Conservation (phyloP, 2,797 vertebrate genomes). For the Sebastes trivittatus region DNA sequence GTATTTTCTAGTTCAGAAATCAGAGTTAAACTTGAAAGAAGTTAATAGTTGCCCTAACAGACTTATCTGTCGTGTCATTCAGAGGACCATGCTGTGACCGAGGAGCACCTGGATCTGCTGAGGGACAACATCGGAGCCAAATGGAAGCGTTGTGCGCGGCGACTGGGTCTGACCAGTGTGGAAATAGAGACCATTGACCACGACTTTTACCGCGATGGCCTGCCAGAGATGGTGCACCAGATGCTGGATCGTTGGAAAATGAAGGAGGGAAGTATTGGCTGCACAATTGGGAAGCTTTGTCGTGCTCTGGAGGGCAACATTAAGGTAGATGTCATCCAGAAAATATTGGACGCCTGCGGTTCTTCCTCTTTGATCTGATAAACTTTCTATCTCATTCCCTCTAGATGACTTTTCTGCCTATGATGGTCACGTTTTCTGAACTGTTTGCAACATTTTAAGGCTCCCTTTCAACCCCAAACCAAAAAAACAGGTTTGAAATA, state of each 20-base stretch:
- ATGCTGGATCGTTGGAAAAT: slow-evolving; percentile 92
- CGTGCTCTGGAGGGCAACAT: slow-evolving; percentile 79
- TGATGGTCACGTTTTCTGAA: not conserved
- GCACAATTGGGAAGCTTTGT: slow-evolving; percentile 90
- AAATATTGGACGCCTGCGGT: slow-evolving; percentile 72
- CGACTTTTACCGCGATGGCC: slow-evolving; percentile 88
- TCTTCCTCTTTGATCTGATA: not conserved
- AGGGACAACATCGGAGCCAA: slow-evolving; percentile 86
- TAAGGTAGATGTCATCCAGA: slow-evolving; percentile 83
- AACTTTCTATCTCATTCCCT: not conserved
- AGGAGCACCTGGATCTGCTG: slow-evolving; percentile 87
- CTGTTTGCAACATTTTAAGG: not conserved
- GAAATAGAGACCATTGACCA: slow-evolving; percentile 94
- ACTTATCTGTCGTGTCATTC: not conserved
- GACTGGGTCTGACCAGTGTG: slow-evolving; percentile 83
- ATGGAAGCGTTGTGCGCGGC: slow-evolving; percentile 91
- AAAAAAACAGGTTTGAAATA: not conserved
- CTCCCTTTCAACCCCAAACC: not conserved
- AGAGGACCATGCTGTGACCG: slow-evolving; percentile 76
- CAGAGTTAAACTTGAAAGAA: not conserved
- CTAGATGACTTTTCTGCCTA: not conserved
- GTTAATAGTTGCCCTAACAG: not conserved
- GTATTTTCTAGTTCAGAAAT: not conserved
- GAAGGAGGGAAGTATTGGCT: slow-evolving; percentile 88
- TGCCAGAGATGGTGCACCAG: slow-evolving; percentile 94